A percentile compares a stretch with the other conserved stretches of the same genome.
Evolutionary conservation across 2,797 vertebrate genomes (phyloP).

Genomic region (Petrocephalus sullivani): DNA sequence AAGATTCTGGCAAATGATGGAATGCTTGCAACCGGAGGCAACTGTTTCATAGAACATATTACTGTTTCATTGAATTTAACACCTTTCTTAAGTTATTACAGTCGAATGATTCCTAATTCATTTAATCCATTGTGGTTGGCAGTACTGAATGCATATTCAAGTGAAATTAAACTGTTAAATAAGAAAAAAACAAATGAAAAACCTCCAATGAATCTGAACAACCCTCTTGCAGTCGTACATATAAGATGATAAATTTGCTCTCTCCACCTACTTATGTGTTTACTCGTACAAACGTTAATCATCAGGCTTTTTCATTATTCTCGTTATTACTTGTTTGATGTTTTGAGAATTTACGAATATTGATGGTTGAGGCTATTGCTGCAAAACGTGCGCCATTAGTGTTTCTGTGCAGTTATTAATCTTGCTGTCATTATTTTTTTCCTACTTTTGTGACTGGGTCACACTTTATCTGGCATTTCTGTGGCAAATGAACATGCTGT

Average conservation of each 20-base stretch:
- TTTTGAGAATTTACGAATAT: neutral
- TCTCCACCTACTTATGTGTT: neutral
- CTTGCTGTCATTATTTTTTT: neutral
- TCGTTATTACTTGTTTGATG: neutral
- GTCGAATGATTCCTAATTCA: too few relatives aligned
- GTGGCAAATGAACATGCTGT: neutral
- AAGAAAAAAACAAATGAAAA: neutral
- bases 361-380: neutral
- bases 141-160: too few relatives aligned
- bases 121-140: too few relatives aligned
- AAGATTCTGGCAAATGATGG: too few relatives aligned
- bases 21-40: too few relatives aligned
- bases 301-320: neutral
- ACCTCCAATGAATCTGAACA: neutral
- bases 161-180: neutral
- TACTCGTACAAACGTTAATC: neutral
- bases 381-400: neutral
- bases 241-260: neutral
- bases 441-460: neutral
- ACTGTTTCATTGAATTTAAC: too few relatives aligned
- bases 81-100: too few relatives aligned
- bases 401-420: neutral
- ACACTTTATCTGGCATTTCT: neutral
- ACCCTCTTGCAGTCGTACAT: neutral
- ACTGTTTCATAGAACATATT: too few relatives aligned